phyloP scores from a whole-genome alignment of 2,797 vertebrate genomes.

The Linurgus olivaceus region DNA sequence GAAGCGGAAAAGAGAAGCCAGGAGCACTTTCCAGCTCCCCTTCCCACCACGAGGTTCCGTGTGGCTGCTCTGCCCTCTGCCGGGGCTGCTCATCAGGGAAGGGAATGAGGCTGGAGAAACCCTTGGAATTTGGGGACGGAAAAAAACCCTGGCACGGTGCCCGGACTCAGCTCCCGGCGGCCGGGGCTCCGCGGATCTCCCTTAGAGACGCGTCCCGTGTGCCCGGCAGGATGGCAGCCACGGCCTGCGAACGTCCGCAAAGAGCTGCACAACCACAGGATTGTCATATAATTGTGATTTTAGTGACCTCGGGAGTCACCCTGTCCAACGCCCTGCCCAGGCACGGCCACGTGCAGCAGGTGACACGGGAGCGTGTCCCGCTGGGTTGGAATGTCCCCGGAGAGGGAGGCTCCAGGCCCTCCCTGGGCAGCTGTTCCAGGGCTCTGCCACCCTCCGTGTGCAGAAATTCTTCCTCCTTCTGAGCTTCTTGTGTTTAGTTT shows the following conservation, averaged over 20 bases:
- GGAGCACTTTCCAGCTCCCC: rapidly evolving
- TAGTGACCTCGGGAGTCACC: background rate
- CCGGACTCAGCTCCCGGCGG: too few species aligned
- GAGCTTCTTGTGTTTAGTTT: background rate
- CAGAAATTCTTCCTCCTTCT: background rate
- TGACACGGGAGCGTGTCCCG: background rate
- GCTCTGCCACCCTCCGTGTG: background rate
- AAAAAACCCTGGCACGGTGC: rapidly evolving
- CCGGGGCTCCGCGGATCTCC: too few species aligned
- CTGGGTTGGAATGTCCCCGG: rapidly evolving
- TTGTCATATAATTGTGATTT: background rate
- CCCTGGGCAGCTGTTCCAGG: background rate
- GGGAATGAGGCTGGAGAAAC: rapidly evolving
- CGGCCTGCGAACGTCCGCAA: rapidly evolving
- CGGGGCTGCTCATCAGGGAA: background rate
- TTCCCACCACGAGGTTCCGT: rapidly evolving
- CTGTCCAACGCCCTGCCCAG: background rate
- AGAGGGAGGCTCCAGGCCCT: background rate
- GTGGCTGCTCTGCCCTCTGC: conserved; percentile 32
- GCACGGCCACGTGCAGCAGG: background rate
- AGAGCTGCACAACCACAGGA: background rate
- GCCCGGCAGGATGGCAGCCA: background rate
- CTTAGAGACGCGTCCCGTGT: rapidly evolving
- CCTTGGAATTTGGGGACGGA: rapidly evolving
- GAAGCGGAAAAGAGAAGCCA: background rate